These are phyloP conservation scores for Eristalinus aeneus DNA, from an alignment of 2,888 invertebrate genomes.

Conservation along the genomic window DNA sequence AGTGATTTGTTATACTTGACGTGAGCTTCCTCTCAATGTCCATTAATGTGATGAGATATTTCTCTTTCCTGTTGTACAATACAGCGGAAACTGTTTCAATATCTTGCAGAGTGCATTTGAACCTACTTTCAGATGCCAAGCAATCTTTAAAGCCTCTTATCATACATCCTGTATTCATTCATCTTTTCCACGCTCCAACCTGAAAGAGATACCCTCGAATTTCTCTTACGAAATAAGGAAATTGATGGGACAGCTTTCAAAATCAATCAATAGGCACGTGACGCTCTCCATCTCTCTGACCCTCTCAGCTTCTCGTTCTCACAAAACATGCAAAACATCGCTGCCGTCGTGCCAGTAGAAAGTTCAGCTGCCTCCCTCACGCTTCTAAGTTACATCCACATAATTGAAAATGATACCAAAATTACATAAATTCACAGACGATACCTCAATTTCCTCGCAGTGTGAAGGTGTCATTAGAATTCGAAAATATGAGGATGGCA, in stretches of 20 bases:
- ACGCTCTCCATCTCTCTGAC: conserved; percentile 44
- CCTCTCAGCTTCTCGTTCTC: conserved; percentile 1
- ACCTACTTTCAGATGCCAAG: no score
- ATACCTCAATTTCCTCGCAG: conserved; percentile 23
- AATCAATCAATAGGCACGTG: conserved; percentile 64
- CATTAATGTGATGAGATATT: no score
- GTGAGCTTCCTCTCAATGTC: no score
- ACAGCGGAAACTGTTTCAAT: no score
- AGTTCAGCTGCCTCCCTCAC: not conserved
- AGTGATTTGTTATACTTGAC: no score
- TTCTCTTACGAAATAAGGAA: conserved; percentile 46
- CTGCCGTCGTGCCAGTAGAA: not conserved
- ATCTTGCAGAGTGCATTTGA: no score
- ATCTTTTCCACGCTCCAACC: no score
- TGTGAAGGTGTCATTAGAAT: conserved; percentile 33
- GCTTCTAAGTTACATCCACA: not conserved
- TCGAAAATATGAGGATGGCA: conserved; percentile 50
- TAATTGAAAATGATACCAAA: conserved; percentile 50
- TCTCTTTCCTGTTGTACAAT: no score
- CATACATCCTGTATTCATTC: no score
- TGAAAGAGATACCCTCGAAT: conserved; percentile 14
- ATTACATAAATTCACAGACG: conserved; percentile 42
- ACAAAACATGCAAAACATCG: not conserved
- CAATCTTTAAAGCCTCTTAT: no score
- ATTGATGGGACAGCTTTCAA: conserved; percentile 63